phyloP scores from a whole-genome alignment of 2,113 vertebrate genomes.

The Dissostichus mawsoni region DNA sequence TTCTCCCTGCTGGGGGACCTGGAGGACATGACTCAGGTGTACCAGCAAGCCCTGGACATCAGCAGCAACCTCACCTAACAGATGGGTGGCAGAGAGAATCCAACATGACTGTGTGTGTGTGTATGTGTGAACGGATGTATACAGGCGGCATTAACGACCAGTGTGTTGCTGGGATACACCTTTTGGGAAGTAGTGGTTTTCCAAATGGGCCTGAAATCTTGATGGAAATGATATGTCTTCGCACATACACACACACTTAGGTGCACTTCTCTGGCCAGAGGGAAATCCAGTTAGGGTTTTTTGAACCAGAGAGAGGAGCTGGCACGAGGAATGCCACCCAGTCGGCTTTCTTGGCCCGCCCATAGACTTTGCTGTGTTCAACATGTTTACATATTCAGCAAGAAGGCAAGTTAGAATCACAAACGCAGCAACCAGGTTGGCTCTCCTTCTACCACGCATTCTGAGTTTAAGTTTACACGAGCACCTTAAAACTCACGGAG shows the following conservation, averaged over 20 bases:
- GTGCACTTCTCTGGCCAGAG: constrained; percentile 63
- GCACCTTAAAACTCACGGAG: constrained; percentile 86
- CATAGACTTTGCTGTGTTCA: constrained; percentile 80
- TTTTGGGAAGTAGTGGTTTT: constrained; percentile 62
- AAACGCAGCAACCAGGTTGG: constrained; percentile 76
- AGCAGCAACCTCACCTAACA: constrained; percentile 89
- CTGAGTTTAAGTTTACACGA: constrained; percentile 82
- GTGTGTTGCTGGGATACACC: constrained; percentile 82
- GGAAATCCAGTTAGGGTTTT: constrained; percentile 52
- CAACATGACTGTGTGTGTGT: constrained; percentile 24
- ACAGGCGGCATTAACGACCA: constrained; percentile 80
- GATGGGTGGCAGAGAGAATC: constrained; percentile 51
- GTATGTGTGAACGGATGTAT: constrained; percentile 50
- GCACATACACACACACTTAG: constrained; percentile 33
- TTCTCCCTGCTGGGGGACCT: constrained; percentile 96
- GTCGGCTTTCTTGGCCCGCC: constrained; percentile 69
- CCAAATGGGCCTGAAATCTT: constrained; percentile 54
- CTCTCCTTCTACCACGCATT: constrained; percentile 65
- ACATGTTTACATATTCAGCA: constrained; percentile 87
- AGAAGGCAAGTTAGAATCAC: constrained; percentile 82
- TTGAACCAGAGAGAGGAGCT: constrained; percentile 60
- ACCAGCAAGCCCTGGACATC: constrained; percentile 98
- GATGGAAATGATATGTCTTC: constrained; percentile 61
- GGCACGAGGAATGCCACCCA: constrained; percentile 69
- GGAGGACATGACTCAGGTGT: constrained; percentile 99